Percentiles rank a stretch among this genome's conserved stretches.
phyloP scores from a whole-genome alignment of 2,797 vertebrate species.

The Loriculus beryllinus region DNA sequence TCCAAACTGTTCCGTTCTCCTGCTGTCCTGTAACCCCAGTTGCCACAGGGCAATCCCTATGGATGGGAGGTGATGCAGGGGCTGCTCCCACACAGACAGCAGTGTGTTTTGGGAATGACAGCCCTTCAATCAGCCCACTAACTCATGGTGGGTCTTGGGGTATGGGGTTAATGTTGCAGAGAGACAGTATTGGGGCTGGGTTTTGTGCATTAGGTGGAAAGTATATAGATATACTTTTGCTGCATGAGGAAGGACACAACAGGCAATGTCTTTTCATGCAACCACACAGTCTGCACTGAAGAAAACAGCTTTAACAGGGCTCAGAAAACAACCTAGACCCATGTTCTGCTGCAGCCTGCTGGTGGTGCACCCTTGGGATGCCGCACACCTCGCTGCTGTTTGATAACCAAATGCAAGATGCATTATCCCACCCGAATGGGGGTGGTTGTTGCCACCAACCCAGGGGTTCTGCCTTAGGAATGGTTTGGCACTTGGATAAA shows the following conservation, averaged over 20 bases:
- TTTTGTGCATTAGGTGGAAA: neutral
- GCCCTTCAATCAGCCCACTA: neutral
- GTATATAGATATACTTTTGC: neutral
- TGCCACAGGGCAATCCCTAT: neutral
- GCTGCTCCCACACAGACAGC: accelerated
- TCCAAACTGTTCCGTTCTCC: neutral
- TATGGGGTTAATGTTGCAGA: accelerated
- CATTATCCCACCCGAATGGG: neutral
- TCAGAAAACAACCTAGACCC: neutral
- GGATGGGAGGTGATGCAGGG: neutral
- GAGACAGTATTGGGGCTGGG: accelerated
- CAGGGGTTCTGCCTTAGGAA: accelerated
- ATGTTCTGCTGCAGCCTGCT: neutral
- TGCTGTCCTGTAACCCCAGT: neutral
- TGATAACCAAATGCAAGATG: neutral
- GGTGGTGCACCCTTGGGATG: neutral
- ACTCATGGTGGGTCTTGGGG: accelerated
- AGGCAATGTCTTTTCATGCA: neutral
- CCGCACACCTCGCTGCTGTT: neutral
- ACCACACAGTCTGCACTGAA: accelerated
- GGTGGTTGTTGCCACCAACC: neutral
- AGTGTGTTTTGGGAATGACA: accelerated
- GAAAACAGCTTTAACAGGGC: neutral
- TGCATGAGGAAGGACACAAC: accelerated
- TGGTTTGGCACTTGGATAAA: neutral